phyloP scores from a whole-genome alignment of 1,140 invertebrate species.

The Stegodyphus mimosarum region DNA sequence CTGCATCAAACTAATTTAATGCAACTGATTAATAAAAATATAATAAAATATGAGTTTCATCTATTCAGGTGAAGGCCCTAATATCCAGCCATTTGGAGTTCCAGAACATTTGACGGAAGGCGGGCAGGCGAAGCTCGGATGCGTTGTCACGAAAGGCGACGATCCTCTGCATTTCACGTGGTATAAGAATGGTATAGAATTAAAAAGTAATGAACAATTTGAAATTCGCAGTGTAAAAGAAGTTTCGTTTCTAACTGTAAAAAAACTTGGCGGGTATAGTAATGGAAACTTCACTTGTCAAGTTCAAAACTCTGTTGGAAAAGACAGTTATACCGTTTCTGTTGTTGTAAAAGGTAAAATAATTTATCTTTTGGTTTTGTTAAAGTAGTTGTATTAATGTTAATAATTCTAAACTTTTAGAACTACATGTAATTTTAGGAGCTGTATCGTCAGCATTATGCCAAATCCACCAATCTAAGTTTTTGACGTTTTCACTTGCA shows the following conservation, averaged over 20 bases:
- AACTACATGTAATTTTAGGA: too few species aligned
- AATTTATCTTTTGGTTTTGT: background rate
- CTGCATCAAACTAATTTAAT: too few species aligned
- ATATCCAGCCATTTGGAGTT: conserved; percentile 40
- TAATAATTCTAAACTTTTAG: too few species aligned
- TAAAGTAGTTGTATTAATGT: too few species aligned
- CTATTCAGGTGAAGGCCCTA: conserved; percentile 17
- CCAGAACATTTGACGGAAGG: conserved; percentile 30
- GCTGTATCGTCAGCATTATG: too few species aligned
- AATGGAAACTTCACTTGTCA: conserved; percentile 86
- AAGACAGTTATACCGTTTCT: conserved; percentile 90
- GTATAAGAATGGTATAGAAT: conserved; percentile 15
- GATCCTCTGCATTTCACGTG: conserved; percentile 31
- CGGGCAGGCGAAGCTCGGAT: conserved; percentile 31
- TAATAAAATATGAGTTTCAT: too few species aligned
- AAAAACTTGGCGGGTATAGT: conserved; percentile 79
- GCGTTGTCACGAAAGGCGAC: conserved; percentile 5
- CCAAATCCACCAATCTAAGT: too few species aligned
- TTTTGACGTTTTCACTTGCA: too few species aligned
- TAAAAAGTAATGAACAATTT: conserved; percentile 18
- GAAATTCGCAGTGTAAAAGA: conserved; percentile 47
- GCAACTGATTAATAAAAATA: too few species aligned
- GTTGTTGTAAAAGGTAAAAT: conserved; percentile 80
- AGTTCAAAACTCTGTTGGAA: conserved; percentile 91
- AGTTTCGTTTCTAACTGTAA: conserved; percentile 77